Evolutionary conservation across 2,888 invertebrate species (phyloP).

Genomic region (Hydriomena furcata): DNA sequence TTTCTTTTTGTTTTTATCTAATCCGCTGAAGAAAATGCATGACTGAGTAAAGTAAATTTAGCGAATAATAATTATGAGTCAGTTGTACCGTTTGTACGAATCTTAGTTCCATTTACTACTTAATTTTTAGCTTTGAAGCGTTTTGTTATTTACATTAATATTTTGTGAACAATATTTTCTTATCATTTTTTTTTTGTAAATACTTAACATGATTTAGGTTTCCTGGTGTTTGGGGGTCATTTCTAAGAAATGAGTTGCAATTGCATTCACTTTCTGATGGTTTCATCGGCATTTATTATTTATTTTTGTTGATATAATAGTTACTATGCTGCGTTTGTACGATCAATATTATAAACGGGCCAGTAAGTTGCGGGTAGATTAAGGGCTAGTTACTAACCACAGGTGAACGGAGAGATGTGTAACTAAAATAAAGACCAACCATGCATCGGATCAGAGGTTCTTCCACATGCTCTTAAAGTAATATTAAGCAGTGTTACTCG

Average conservation of each 20-base stretch:
- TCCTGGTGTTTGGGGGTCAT: slow-evolving; percentile 14
- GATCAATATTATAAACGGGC: too few relatives aligned
- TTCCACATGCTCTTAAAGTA: too few relatives aligned
- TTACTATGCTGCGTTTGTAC: slow-evolving; percentile 2
- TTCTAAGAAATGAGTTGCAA: slow-evolving; percentile 27
- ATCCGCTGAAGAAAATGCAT: slow-evolving; percentile 7
- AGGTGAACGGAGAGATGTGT: too few relatives aligned
- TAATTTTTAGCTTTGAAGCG: slow-evolving; percentile 33
- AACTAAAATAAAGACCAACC: too few relatives aligned
- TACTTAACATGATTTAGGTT: slow-evolving; percentile 10
- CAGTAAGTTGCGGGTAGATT: too few relatives aligned
- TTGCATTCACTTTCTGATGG: slow-evolving; percentile 10
- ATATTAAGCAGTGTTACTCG: too few relatives aligned
- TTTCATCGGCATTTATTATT: slow-evolving; percentile 38
- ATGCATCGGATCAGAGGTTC: too few relatives aligned
- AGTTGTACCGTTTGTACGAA: slow-evolving; percentile 19
- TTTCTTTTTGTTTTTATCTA: neutral
- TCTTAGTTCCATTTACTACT: slow-evolving; percentile 20
- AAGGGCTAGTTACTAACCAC: too few relatives aligned
- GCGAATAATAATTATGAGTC: slow-evolving; percentile 8
- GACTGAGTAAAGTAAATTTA: slow-evolving; percentile 9
- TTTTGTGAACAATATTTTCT: slow-evolving; percentile 9
- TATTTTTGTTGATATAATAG: slow-evolving; percentile 31
- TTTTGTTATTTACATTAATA: slow-evolving; percentile 27
- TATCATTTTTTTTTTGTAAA: slow-evolving; percentile 15